These are phyloP conservation scores for Anthonomus grandis DNA, from an alignment of 1,140 invertebrate species.

Conservation along the genomic window DNA sequence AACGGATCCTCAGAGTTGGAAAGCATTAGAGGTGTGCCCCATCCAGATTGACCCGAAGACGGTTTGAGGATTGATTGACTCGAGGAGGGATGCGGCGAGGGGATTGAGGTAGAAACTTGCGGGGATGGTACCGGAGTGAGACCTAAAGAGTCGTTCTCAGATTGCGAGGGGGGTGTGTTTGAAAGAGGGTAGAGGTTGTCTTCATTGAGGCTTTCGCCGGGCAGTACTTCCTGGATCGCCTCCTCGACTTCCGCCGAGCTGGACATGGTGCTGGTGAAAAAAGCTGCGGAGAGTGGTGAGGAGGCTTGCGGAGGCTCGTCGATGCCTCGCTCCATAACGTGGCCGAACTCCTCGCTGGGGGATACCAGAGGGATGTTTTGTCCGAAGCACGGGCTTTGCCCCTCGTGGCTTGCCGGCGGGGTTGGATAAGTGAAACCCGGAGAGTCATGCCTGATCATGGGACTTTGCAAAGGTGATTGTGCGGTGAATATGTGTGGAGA, in stretches of 20 bases:
- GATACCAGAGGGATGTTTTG: slow-evolving; percentile 51
- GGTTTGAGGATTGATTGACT: neutral
- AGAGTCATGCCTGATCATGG: slow-evolving; percentile 57
- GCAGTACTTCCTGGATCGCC: slow-evolving; percentile 74
- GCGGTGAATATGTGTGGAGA: slow-evolving; percentile 53
- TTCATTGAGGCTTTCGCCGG: slow-evolving; percentile 63
- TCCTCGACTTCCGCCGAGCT: slow-evolving; percentile 80
- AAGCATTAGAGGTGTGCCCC: slow-evolving; percentile 70
- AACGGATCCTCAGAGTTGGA: slow-evolving; percentile 80
- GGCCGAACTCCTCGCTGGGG: slow-evolving; percentile 48
- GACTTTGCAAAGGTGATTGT: slow-evolving; percentile 60
- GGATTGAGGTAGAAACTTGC: slow-evolving; percentile 51
- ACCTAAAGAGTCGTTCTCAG: slow-evolving; percentile 45
- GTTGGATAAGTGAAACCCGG: slow-evolving; percentile 76
- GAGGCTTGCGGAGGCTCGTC: slow-evolving; percentile 63
- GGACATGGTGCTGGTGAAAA: slow-evolving; percentile 82
- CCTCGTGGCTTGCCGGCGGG: slow-evolving; percentile 79
- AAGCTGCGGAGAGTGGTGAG: slow-evolving; percentile 72
- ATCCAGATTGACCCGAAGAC: slow-evolving; percentile 44
- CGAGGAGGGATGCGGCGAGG: slow-evolving; percentile 53
- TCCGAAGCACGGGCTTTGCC: slow-evolving; percentile 59
- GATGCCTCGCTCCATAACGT: slow-evolving; percentile 51
- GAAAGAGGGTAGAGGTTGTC: slow-evolving; percentile 62
- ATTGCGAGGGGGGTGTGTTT: slow-evolving; percentile 61
- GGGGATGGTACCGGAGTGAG: slow-evolving; percentile 59